Conservation (phyloP, 2,888 invertebrate species). For the Sialis fuliginosa region DNA sequence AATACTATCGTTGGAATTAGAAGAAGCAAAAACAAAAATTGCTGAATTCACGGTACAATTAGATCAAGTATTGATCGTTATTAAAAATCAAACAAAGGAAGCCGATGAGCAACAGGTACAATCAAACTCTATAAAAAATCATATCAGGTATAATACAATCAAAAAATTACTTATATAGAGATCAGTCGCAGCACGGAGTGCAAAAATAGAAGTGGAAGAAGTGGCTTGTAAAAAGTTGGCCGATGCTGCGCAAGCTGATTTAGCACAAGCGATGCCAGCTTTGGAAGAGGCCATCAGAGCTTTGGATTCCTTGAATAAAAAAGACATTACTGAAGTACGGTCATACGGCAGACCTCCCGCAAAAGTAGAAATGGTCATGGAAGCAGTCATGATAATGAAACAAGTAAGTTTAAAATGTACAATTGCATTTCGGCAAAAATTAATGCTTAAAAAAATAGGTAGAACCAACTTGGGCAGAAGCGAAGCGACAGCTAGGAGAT, state of each 20-base stretch:
- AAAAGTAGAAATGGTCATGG: slow-evolving; percentile 79
- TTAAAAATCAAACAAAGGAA: slow-evolving; percentile 62
- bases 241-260: slow-evolving; percentile 62
- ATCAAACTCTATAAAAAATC: background rate
- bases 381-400: slow-evolving; percentile 71
- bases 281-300: slow-evolving; percentile 68
- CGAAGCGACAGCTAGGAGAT: slow-evolving; percentile 71
- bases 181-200: slow-evolving; percentile 50
- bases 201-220: slow-evolving; percentile 65
- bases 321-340: slow-evolving; percentile 77
- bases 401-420: slow-evolving; percentile 27
- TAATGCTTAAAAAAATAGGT: slow-evolving; percentile 22
- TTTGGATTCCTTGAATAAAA: slow-evolving; percentile 64
- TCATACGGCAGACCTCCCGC: slow-evolving; percentile 75
- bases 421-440: background rate
- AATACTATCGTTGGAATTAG: slow-evolving; percentile 69
- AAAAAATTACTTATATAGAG: slow-evolving; percentile 26
- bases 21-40: slow-evolving; percentile 56
- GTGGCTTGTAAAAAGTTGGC: slow-evolving; percentile 65
- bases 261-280: slow-evolving; percentile 75
- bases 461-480: slow-evolving; percentile 75
- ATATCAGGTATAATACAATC: background rate
- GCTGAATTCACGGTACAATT: slow-evolving; percentile 65
- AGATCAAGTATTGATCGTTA: slow-evolving; percentile 67
- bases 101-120: slow-evolving; percentile 53